Evolutionary conservation across 1,140 invertebrate species (phyloP), one percentile per base, ranked within the genome.

Genomic region (Paralvinella palmiformis): DNA sequence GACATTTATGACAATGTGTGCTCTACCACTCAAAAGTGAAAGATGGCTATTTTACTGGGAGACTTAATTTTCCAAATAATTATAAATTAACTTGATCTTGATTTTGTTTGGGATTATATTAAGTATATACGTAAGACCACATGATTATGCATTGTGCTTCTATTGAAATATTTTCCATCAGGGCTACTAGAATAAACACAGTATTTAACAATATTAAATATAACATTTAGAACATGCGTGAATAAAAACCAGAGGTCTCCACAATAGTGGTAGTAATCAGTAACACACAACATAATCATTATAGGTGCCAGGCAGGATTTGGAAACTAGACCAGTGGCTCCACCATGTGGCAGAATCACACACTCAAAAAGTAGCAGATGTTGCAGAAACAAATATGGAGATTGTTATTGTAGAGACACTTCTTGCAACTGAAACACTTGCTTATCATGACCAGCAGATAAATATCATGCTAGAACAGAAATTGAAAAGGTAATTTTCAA

Each of bases 321-420:
- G 69, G 71, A 58, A 60, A 10, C 60, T 72, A 20, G 63, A 61
- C 15, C 62, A 72, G 27, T 67, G 71, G 22, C 69, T 66, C 65
- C 63, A 72, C 32, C 70, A 69, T 58, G 36, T 74, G n/a, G 59
- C 67, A 2, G 65, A 65, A 36, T 71, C 68, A 55, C 65, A 61
- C 45, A 70, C 70, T 5, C 31, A 65, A 35, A 57, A 73, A 13
- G 60, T 63, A 15, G 67, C 64, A 7, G 63, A 45, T 15, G 60
- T 56, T 31, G 64, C 72, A 1, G 50, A 69, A 13, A 61, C 57
- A 24, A 69, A 70, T 37, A 36, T 73, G 5, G 63, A 74, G 24
- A 33, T 53, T 29, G 61, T 61, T 13, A 29, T 74, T 2, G 64
- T 68, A 5, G 66, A 73, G 53, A 61, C 62, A 15, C 53, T 74